Base-by-base conservation (phyloP, 2,888 invertebrate genomes). In the Pristionchus maxplancki region DNA sequence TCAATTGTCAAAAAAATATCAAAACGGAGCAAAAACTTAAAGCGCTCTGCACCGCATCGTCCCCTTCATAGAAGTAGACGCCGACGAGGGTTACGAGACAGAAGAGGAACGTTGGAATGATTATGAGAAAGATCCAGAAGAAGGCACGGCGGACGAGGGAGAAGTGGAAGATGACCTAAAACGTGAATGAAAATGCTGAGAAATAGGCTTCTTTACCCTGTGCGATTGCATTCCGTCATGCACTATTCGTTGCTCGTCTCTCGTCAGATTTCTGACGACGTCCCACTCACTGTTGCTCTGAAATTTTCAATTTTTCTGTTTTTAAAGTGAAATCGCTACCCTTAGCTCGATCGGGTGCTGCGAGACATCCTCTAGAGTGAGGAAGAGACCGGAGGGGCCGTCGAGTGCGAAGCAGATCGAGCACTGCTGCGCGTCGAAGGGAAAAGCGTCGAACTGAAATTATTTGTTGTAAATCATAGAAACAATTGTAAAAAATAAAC, bases 271-370 rank as follows among this genome's bases (percentile, higher is more conserved):
- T 0, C 24, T 17, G 17, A 37, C 71, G 17, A 71, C 71, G 71
- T 71, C 71, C 71, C 71, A 71, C 37, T 71, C 71, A 20, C 71
- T 71, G 71, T 71, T 71, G 71, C 71, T 71, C 71, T 71, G 71
- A 1, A 37, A 71, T 44, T 44, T n/a, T n/a, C n/a, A n/a, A 44
- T 44, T 44, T 44, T 11, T 9, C 6, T 44, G 11, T 11, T 44
- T 9, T 37, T 37, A 2, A 17, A 15, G 37, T 17, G 9, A 31
- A 31, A 67, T 15, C 4, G 5, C 1, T 37, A 71, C 37, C 37
- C 71, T 1, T 37, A 71, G 64, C 31, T 64, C 64, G 2, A 64
- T 31, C 1, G 64, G 64, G 5, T 64, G 64, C 64, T 64, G 31
- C 1, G 64, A 64, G 31, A 64, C 28, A 17, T 74, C 71, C 28